Evolutionary conservation across 2,113 vertebrate species (phyloP).

Genomic region (Rhadina sibilatrix): DNA sequence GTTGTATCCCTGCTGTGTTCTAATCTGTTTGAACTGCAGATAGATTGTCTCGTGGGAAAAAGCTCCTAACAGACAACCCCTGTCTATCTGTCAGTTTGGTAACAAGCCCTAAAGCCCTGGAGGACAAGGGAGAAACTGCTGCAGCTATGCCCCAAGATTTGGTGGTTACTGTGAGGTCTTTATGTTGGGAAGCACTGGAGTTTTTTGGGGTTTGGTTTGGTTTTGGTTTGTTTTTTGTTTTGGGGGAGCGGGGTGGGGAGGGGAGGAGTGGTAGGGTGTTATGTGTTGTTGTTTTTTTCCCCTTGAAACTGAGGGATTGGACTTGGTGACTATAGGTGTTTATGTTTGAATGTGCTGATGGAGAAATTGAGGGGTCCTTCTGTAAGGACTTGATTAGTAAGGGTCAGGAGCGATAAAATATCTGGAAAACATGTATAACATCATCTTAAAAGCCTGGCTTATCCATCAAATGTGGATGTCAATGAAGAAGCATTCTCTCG

Average conservation of each 20-base stretch:
- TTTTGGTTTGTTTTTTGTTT: background rate
- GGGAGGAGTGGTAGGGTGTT: no score
- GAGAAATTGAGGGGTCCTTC: background rate
- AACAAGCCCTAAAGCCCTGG: background rate
- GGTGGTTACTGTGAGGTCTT: background rate
- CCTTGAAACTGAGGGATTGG: background rate
- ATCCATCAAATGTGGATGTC: background rate
- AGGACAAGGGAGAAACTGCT: background rate
- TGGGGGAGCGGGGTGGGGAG: no score
- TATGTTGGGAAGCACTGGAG: background rate
- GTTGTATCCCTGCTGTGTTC: background rate
- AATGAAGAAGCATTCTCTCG: background rate
- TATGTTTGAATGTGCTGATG: background rate
- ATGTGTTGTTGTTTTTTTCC: no score
- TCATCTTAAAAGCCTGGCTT: background rate
- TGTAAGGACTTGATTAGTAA: background rate
- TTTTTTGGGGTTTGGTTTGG: no score
- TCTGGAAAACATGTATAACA: background rate
- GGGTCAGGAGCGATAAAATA: background rate
- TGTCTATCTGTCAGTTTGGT: background rate
- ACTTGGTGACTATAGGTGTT: background rate
- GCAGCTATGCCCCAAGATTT: background rate
- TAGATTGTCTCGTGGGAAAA: background rate
- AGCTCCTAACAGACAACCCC: background rate
- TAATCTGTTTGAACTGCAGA: background rate